Evolutionary conservation across 2,888 invertebrate genomes (phyloP).

Genomic region (Muschampia plurimacula): DNA sequence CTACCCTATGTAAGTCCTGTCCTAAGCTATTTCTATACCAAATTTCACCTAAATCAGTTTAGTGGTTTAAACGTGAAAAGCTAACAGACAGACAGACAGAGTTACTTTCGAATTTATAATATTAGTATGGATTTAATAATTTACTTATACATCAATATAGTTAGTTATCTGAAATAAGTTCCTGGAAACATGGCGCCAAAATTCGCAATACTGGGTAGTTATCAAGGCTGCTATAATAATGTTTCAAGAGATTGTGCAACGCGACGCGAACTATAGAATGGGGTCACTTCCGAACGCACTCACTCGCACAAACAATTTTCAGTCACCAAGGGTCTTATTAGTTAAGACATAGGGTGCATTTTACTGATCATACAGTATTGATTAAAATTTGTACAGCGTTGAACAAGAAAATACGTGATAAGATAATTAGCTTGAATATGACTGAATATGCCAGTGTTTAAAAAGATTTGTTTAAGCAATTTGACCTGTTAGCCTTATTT

Average conservation of each 20-base stretch:
- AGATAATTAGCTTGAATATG: slow-evolving; percentile 22
- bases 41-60: no score
- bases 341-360: background rate
- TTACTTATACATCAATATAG: no score
- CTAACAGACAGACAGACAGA: no score
- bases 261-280: slow-evolving; percentile 46
- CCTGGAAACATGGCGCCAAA: slow-evolving; percentile 35
- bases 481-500: no score
- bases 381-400: background rate
- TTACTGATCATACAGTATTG: background rate
- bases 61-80: no score
- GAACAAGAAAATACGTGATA: slow-evolving; percentile 27
- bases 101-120: no score
- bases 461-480: background rate
- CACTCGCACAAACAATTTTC: slow-evolving; percentile 13
- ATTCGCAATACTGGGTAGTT: slow-evolving; percentile 24
- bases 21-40: no score
- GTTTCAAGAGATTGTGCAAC: slow-evolving; percentile 46
- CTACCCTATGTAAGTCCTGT: no score
- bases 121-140: no score
- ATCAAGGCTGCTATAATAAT: slow-evolving; percentile 35
- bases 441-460: background rate
- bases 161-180: no score
- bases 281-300: slow-evolving; percentile 51
- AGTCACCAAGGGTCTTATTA: background rate